Percentiles rank a stretch among this genome's conserved stretches.
These are phyloP conservation scores for Loriculus beryllinus DNA, from an alignment of 2,797 vertebrate species.

Conservation along the genomic window DNA sequence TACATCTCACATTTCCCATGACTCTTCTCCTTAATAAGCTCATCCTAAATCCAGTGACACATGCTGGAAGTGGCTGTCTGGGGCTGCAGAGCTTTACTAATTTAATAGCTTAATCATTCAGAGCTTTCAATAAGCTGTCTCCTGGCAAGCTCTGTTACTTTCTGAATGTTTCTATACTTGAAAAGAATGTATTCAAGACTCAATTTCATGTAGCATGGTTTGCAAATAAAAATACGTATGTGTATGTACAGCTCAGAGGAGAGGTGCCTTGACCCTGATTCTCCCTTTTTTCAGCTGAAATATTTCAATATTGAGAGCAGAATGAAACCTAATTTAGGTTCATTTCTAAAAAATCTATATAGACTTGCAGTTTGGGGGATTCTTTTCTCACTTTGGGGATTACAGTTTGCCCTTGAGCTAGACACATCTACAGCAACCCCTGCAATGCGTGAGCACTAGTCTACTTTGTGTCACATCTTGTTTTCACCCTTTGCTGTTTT, in stretches of 20 bases:
- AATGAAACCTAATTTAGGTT: neutral
- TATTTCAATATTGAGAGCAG: neutral
- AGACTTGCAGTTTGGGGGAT: neutral
- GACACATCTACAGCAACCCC: neutral
- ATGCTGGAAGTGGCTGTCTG: conserved; percentile 28
- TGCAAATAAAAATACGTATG: neutral
- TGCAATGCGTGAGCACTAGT: neutral
- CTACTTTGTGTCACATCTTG: neutral
- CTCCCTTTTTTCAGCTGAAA: neutral
- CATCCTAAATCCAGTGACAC: conserved; percentile 37
- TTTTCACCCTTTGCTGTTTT: conserved; percentile 3
- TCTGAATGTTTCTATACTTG: neutral
- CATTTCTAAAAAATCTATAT: neutral
- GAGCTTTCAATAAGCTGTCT: neutral
- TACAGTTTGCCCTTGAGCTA: neutral
- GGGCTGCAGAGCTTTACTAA: conserved; percentile 21
- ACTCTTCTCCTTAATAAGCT: conserved; percentile 11
- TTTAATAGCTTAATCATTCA: conserved; percentile 12
- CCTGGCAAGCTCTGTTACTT: neutral
- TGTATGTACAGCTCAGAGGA: neutral
- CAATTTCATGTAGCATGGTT: neutral
- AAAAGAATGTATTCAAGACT: neutral
- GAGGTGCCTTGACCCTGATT: neutral
- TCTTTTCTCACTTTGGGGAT: neutral
- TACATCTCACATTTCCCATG: neutral